Evolutionary conservation across 2,113 vertebrate genomes (phyloP), one percentile per base, ranked within the genome.

Genomic region (Ctenodactylus gundi): DNA sequence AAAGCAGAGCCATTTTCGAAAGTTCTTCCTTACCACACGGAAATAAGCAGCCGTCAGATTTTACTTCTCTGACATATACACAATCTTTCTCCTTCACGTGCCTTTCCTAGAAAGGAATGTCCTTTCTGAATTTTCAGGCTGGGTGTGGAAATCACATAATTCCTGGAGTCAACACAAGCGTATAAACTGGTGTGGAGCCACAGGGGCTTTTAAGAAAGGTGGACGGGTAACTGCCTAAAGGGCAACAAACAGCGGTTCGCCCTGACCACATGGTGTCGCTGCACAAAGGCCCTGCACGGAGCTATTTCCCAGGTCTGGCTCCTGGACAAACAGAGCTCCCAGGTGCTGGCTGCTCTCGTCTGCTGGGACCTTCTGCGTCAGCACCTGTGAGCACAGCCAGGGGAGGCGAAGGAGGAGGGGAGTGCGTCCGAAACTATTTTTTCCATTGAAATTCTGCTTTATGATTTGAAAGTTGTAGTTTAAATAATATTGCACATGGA

Each of bases 161-260:
- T 78, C 70, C 41, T 46, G 15, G 29, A 75, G 73, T 85, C 77
- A n/a, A n/a, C n/a, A 68, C 81, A 90, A 82, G 57, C n/a, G 41
- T 11, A 85, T 57, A 92, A 49, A 83, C 3, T 72, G 58, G 87
- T 93, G 87, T 29, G 77, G 67, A 95, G 87, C 31, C 25, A 78
- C 14, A 5, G 12, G 29, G 12, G 60, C 85, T 67, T 87, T 96
- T 93, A 89, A 95, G 78, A 91, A 78, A 68, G 25, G 55, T 17
- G 36, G 55, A 91, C 60, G 23, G 67, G n/a, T 5, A 27, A 57
- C 49, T 70, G 84, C 84, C 72, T 58, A 60, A 72, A 91, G 72
- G 73, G 68, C 25, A 84, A 62, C 46, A 64, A 77, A 92, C 49
- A 82, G 84, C 44, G 82, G n/a, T 92, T 44, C 67, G 27, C 2